Evolutionary conservation across 2,113 vertebrate species (phyloP).

Genomic region (Acanthisitta chloris): DNA sequence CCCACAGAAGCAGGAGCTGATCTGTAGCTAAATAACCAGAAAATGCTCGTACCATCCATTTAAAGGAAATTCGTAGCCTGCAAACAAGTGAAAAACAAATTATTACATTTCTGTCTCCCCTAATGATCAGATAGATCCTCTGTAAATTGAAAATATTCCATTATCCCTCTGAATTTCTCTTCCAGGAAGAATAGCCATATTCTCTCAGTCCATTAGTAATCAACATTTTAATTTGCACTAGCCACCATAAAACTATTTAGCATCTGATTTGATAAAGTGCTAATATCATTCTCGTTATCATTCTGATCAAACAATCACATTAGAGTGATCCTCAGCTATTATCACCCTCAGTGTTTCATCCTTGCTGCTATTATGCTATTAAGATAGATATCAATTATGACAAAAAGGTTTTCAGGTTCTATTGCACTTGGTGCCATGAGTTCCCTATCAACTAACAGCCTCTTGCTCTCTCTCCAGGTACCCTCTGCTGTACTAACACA

Average conservation of each 20-base stretch:
- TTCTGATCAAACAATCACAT: not conserved
- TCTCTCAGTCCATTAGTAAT: not conserved
- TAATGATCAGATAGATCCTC: not conserved
- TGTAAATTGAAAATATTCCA: not conserved
- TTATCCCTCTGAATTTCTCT: not conserved
- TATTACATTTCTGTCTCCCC: not conserved
- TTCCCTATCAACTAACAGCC: not conserved
- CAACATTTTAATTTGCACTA: not conserved
- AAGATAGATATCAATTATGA: not conserved
- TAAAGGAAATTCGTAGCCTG: conserved; percentile 95
- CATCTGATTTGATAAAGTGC: not conserved
- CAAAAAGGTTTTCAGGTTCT: not conserved
- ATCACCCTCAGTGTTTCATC: not conserved
- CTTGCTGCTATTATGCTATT: not conserved
- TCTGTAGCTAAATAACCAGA: conserved; percentile 97
- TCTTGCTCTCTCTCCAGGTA: not conserved
- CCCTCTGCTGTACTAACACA: not conserved
- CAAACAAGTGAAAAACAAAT: conserved; percentile 8
- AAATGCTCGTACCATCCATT: conserved; percentile 98
- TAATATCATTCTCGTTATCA: not conserved
- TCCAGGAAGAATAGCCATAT: not conserved
- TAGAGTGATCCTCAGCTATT: not conserved
- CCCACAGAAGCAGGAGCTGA: conserved; percentile 96
- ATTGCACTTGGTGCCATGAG: not conserved
- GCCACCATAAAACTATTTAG: not conserved